Percentiles rank a stretch among this genome's conserved stretches.
Evolutionary conservation across 1,140 invertebrate species (phyloP).

Genomic region (Kradibia gibbosae): DNA sequence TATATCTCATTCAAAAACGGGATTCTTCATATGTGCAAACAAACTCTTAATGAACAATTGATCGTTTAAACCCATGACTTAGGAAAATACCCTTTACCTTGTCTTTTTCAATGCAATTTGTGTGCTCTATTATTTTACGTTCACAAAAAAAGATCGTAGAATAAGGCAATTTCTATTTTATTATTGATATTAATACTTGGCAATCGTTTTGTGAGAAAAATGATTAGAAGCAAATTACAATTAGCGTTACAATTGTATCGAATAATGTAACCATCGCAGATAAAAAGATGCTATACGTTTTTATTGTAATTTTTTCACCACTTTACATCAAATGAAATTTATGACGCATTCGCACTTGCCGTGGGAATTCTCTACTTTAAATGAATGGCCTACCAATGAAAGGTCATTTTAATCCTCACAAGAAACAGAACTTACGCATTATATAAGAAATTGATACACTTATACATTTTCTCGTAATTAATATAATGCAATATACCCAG

Average conservation of each 20-base stretch:
- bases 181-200: background rate
- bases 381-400: slow-evolving; percentile 18
- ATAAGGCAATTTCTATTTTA: background rate
- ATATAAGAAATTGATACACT: slow-evolving; percentile 16
- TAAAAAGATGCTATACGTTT: background rate
- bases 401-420: background rate
- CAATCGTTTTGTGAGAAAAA: background rate
- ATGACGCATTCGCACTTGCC: background rate
- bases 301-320: background rate
- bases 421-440: slow-evolving; percentile 8
- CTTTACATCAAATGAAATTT: background rate
- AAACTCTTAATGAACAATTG: slow-evolving; percentile 9
- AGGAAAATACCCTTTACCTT: background rate
- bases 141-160: too few relatives aligned
- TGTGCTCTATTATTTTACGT: too few relatives aligned
- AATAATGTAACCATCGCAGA: background rate
- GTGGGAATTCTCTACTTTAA: slow-evolving; percentile 12
- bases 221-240: background rate
- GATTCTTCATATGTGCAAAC: background rate
- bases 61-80: background rate
- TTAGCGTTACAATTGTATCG: background rate
- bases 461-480: slow-evolving; percentile 5
- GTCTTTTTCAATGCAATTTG: too few relatives aligned
- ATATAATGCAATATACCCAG: background rate
- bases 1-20: background rate